These are phyloP conservation scores for Acrobasis repandana DNA, from an alignment of 2,888 invertebrate species.

Conservation along the genomic window DNA sequence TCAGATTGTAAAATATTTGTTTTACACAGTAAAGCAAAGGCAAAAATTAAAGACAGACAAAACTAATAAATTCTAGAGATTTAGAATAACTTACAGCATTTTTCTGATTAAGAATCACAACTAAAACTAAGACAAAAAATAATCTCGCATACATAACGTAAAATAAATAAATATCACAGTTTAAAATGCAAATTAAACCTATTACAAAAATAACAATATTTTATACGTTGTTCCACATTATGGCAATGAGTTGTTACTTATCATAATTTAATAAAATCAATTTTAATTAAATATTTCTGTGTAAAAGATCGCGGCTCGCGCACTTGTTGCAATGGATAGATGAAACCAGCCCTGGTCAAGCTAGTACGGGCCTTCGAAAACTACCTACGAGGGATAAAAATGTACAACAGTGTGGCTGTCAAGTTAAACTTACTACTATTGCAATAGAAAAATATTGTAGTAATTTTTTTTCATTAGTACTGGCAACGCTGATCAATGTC, in stretches of 20 bases:
- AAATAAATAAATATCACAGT: conserved; percentile 50
- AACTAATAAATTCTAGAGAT: not conserved
- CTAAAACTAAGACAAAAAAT: conserved; percentile 43
- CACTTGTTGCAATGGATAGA: conserved; percentile 1
- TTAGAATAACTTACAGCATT: conserved; percentile 49
- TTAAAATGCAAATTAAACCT: conserved; percentile 37
- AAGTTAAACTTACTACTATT: too few relatives aligned
- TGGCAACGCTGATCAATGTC: too few relatives aligned
- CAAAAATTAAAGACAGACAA: not conserved
- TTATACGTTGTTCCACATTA: conserved; percentile 29
- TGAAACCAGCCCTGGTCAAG: too few relatives aligned
- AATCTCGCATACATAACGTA: conserved; percentile 48
- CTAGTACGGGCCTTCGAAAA: too few relatives aligned
- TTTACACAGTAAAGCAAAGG: not conserved
- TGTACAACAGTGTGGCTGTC: too few relatives aligned
- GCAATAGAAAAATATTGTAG: too few relatives aligned
- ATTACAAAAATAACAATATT: conserved; percentile 16
- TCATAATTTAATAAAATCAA: conserved; percentile 11
- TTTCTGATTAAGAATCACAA: conserved; percentile 40
- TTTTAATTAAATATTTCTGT: not conserved
- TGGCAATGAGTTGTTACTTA: conserved; percentile 21
- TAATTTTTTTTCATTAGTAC: too few relatives aligned
- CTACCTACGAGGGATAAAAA: too few relatives aligned
- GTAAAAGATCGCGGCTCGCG: not conserved
- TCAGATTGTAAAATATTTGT: not conserved